These are phyloP conservation scores for Syncerus caffer DNA, from an alignment of 2,797 vertebrate species.

Conservation along the genomic window DNA sequence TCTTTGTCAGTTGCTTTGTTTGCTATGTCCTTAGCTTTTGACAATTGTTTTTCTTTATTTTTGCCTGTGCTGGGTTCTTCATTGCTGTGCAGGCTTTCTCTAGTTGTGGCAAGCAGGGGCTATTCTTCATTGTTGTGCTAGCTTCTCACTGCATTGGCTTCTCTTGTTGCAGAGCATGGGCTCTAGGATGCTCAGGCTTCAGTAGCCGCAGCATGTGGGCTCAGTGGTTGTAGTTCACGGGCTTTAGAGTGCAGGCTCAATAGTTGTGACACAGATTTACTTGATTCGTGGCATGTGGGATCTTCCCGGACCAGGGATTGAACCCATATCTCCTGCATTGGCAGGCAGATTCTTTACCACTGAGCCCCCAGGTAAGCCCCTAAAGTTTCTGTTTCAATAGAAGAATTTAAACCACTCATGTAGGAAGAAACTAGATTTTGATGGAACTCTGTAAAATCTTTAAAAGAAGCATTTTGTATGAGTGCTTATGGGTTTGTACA, in stretches of 20 bases:
- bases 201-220: not conserved
- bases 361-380: not conserved
- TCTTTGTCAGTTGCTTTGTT: not conserved
- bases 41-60: not conserved
- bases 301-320: not conserved
- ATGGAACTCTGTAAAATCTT: not conserved
- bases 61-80: not conserved
- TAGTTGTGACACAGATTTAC: not conserved
- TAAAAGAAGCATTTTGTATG: not conserved
- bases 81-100: not conserved
- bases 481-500: not conserved
- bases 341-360: not conserved
- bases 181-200: not conserved
- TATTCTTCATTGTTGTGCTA: not conserved
- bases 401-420: not conserved
- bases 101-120: not conserved
- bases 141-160: not conserved
- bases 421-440: not conserved
- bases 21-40: not conserved
- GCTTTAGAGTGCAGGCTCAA: not conserved
- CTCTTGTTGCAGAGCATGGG: not conserved
- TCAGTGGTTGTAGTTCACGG: not conserved
- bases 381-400: not conserved
- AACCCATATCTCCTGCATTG: not conserved
- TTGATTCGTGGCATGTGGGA: not conserved